A percentile compares a stretch with the other conserved stretches of the same genome.
Evolutionary conservation across 2,888 invertebrate genomes (phyloP).

Genomic region (Amblyjoppa fuscipennis): DNA sequence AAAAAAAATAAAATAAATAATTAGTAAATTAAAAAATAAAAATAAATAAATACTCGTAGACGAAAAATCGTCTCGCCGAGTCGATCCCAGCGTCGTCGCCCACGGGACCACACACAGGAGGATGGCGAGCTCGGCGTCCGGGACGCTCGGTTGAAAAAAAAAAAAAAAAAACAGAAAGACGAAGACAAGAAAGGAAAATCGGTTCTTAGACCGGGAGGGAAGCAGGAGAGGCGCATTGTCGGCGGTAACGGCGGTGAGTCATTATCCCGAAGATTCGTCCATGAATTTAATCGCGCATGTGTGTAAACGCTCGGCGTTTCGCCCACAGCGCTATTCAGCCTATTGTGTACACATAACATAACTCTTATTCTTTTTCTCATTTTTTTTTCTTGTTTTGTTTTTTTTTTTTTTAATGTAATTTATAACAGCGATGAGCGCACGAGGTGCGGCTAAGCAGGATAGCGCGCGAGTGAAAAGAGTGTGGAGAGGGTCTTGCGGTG

Average conservation of each 20-base stretch:
- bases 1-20: background rate
- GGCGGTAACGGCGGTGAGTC: conserved; percentile 75
- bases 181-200: background rate
- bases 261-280: conserved; percentile 74
- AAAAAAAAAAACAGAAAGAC: background rate
- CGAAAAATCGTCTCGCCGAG: background rate
- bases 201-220: background rate
- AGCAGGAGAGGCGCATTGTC: background rate
- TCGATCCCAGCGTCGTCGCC: background rate
- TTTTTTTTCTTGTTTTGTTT: background rate
- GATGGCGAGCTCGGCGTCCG: conserved; percentile 13
- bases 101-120: background rate
- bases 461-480: conserved; percentile 4
- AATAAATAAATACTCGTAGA: background rate
- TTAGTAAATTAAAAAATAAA: background rate
- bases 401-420: conserved; percentile 3
- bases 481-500: conserved; percentile 1
- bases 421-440: conserved; percentile 28
- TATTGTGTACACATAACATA: conserved; percentile 12
- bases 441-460: background rate
- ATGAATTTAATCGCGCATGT: conserved; percentile 40
- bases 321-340: conserved; percentile 20
- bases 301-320: conserved; percentile 31
- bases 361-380: background rate
- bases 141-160: conserved; percentile 5